Evolutionary conservation across 2,797 vertebrate genomes (phyloP), one percentile per base, ranked within the genome.

Genomic region (Novumbra hubbsi): DNA sequence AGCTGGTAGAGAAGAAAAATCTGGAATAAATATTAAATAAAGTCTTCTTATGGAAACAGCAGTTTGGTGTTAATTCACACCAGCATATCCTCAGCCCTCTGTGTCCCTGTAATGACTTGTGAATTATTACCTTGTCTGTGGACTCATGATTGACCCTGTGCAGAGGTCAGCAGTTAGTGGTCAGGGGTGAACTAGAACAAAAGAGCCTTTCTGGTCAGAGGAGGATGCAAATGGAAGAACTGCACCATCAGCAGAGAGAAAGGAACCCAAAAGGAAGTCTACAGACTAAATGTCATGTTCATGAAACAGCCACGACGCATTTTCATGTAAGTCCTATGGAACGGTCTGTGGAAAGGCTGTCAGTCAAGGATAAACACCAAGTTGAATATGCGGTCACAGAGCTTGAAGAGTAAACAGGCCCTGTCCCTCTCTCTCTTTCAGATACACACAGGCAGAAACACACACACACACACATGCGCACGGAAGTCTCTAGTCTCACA

Each of bases 41-140:
- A 21, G 16, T 21, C 5, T 57, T 57, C 52, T 57, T 6, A 21
- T 21, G 52, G n/a, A 57, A 19, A 19, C 19, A 21, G 52, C n/a
- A 57, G n/a, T n/a, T 52, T 52, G 3, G 5, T 34, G 2, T 45
- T 3, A 45, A 45, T 45, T 45, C 41, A 12, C 4, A 45, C 11
- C 41, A 1, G 11, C 2, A 8, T 45, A 8, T 45, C 41, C 41
- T 45, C 9, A 8, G 41, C 4, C 41, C 41, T 45, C 41, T 3
- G 41, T 45, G 2, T 45, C 41, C 6, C 62, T 27, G 17, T 69
- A 30, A 69, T 34, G 76, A 73, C 60, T 86, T n/a, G n/a, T n/a
- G 79, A 87, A 88, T 87, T 84, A 83, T 79, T 69, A 48, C 52
- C 41, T 45, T 74, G 66, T 64, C 72, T 57, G 69, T 75, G 68